Conservation (phyloP, 30 jellyfish, hydroid and myxozoan species). For the Mastigias papua region DNA sequence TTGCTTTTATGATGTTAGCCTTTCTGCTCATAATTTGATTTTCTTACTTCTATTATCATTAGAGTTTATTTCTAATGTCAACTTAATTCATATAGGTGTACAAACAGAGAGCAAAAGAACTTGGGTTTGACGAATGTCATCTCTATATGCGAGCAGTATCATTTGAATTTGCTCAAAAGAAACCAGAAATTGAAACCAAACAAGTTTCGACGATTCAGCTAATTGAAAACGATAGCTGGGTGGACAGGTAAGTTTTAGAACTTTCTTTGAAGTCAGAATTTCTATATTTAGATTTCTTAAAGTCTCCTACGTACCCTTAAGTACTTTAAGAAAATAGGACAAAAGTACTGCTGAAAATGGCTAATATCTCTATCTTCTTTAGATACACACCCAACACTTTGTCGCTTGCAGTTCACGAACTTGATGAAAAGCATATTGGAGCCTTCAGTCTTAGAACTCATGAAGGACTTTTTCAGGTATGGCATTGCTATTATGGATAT, state of each 20-base stretch:
- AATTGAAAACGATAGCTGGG: conserved; percentile 74
- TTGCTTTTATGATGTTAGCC: not conserved
- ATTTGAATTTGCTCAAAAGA: conserved; percentile 79
- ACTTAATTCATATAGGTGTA: conserved; percentile 34
- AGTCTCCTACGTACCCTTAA: no score
- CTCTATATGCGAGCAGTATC: conserved; percentile 75
- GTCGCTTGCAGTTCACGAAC: conserved; percentile 78
- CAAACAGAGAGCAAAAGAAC: conserved; percentile 59
- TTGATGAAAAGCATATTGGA: conserved; percentile 83
- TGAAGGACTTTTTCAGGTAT: conserved; percentile 80
- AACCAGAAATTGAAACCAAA: conserved; percentile 62
- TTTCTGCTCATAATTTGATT: not conserved
- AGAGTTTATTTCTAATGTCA: no score
- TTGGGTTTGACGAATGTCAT: conserved; percentile 87
- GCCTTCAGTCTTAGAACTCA: conserved; percentile 74
- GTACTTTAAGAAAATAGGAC: no score
- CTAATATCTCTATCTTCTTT: not conserved
- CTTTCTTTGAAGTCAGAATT: no score
- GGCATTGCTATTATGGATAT: not conserved
- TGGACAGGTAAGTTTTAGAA: conserved; percentile 68
- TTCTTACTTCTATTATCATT: not conserved
- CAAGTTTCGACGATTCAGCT: conserved; percentile 62
- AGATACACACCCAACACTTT: conserved; percentile 70
- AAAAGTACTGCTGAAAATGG: no score
- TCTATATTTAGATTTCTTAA: no score